phyloP scores from a whole-genome alignment of 30 jellyfish, hydroid and myxozoan species.

The Cassiopea xamachana region DNA sequence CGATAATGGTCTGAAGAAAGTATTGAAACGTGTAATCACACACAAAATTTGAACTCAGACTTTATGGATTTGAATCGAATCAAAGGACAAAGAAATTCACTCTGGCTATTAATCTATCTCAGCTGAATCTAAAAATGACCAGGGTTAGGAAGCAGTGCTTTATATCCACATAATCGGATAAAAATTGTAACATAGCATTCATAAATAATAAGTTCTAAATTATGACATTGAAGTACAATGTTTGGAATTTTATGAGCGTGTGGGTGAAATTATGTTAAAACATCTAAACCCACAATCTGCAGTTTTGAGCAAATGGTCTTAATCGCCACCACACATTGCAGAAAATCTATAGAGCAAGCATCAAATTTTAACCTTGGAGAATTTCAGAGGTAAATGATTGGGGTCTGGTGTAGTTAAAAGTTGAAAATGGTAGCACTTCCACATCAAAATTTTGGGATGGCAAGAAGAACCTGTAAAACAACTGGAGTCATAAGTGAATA shows the following conservation, averaged over 20 bases:
- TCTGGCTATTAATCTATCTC: background rate
- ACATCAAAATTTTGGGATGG: too few species aligned
- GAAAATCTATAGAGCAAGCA: background rate
- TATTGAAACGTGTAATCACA: background rate
- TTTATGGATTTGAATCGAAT: background rate
- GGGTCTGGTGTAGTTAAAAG: background rate
- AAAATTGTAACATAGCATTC: background rate
- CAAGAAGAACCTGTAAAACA: too few species aligned
- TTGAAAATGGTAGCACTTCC: background rate
- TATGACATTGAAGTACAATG: background rate
- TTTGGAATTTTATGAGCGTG: background rate
- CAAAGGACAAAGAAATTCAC: background rate
- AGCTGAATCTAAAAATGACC: background rate
- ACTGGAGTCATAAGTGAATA: too few species aligned
- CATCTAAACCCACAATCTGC: background rate
- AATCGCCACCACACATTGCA: background rate
- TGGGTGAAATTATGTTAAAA: background rate
- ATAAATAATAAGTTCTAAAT: background rate
- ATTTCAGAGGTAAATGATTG: background rate
- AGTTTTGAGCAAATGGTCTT: background rate
- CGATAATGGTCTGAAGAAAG: slow-evolving; percentile 51
- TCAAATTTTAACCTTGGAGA: background rate
- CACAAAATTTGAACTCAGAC: background rate
- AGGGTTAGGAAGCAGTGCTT: background rate
- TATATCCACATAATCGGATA: slow-evolving; percentile 4